Evolutionary conservation across 1,140 invertebrate species (phyloP), one percentile per base, ranked within the genome.

Genomic region (Lerema accius): DNA sequence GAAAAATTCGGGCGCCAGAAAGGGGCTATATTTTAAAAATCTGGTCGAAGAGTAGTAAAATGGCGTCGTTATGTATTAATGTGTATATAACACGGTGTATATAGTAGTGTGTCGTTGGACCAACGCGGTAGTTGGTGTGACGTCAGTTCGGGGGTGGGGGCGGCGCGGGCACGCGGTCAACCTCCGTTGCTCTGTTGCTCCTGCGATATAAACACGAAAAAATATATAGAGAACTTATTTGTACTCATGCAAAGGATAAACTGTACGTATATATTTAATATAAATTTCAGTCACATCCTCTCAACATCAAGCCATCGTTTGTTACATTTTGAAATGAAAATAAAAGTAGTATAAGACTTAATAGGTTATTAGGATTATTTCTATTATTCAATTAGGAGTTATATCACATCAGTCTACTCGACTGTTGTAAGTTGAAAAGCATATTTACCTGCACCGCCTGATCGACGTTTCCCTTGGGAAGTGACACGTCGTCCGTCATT

Each of bases 141-240:
- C 26, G 62, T 63, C 59, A 61, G 59, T 46, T 67, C 63, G 61
- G 48, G 17, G 32, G 7, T 43, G 7, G 42, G 50, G 39, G 15
- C 51, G 35, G 23, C 23, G 7, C 32, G 7, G 60, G 45, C 15
- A 7, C 11, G 4, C 48, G 50, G 76, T 88, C 83, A 88, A 65
- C 85, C 85, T 13, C 85, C 85, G 64, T 88, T 86, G 62, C 83
- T 88, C 13, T 83, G 80, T 66, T 86, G 80, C 48, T 88, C 85
- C 85, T 87, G 74, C 1, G 0, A 7, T 14, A 42, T 42, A 32
- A 13, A 62, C 40, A 50, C 10, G 9, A 62, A 53, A 37, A 15
- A 3, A 26, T 10, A 17, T 45, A 42, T 40, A n/a, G n/a, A 13
- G 9, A 51, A 4, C n/a, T n/a, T n/a, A n/a, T n/a, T n/a, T n/a